Evolutionary conservation across 2,888 invertebrate species (phyloP), one percentile per base, ranked within the genome.

Genomic region (Neria commutata): DNA sequence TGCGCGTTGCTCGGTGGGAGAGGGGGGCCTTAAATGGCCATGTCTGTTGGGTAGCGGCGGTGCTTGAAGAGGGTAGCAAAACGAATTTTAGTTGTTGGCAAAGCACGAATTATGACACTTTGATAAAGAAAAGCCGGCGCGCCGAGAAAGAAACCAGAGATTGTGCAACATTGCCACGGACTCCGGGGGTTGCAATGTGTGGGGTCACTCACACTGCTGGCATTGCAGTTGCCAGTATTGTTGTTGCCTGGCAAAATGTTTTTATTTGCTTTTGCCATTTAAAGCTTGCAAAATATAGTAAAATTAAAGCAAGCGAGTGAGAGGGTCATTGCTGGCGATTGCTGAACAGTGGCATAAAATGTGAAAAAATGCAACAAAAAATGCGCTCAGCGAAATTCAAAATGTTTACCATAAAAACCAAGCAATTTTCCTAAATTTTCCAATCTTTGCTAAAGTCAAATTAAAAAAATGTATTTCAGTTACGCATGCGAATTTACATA

Each of bases 1-100:
- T 29, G 29, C 14, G 21, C 21, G 42, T 21, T 8, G 21, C 71
- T 74, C 71, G 69, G 14, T 25, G 17, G 19, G 24, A 16, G 71
- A 25, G n/a, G n/a, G n/a, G n/a, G n/a, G n/a, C n/a, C n/a, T n/a
- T n/a, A n/a, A n/a, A n/a, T n/a, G n/a, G 71, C 37, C n/a, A 24
- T 53, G 6, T 6, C n/a, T n/a, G 16, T 16, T 6, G 6, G 42
- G 5, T 17, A 6, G 19, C 16, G 26, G 48, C 24, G n/a, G 17
- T 5, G n/a, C 19, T 46, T 8, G 29, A 6, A 16, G 48, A 42
- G 42, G 42, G 42, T 42, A 3, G 17, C 4, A n/a, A n/a, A n/a
- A n/a, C n/a, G n/a, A 14, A 19, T 17, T 21, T 42, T 42, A 17
- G 42, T 42, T 48, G 23, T 48, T 48, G 48, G 48, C 48, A 48